Percentiles rank a stretch among this genome's conserved stretches.
Evolutionary conservation across 2,113 vertebrate species (phyloP).

Genomic region (Tachycineta bicolor): DNA sequence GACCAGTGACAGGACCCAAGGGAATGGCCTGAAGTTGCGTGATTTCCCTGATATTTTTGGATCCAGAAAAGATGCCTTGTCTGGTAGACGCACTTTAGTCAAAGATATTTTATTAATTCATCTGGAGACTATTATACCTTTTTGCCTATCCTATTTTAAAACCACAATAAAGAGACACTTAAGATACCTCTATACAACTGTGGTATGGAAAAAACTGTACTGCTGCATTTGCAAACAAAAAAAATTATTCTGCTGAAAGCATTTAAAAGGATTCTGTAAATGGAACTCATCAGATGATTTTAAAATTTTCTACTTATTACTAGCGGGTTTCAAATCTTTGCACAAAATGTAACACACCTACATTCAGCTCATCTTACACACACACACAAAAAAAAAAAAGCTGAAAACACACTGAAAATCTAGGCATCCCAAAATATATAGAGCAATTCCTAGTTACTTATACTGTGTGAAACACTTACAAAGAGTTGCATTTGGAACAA

Average conservation of each 20-base stretch:
- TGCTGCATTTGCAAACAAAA: neutral
- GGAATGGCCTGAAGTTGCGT: neutral
- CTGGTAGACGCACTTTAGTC: neutral
- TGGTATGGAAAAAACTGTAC: neutral
- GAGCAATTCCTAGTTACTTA: neutral
- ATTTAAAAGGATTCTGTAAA: neutral
- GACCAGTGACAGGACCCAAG: neutral
- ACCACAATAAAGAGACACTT: neutral
- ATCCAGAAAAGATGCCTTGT: neutral
- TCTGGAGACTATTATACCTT: neutral
- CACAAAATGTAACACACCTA: neutral
- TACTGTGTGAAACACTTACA: conserved; percentile 80
- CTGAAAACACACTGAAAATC: neutral
- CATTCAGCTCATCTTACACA: neutral
- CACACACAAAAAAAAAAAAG: neutral
- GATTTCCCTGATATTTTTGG: neutral
- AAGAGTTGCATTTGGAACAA: conserved; percentile 84
- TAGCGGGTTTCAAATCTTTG: neutral
- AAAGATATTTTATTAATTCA: neutral
- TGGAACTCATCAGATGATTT: neutral
- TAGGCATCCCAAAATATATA: neutral
- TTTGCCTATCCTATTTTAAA: neutral
- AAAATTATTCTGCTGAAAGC: neutral
- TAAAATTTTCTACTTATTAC: neutral
- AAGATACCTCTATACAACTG: neutral